These are phyloP conservation scores for Drosophila paramelanica DNA, from an alignment of 2,888 invertebrate species.

Conservation along the genomic window DNA sequence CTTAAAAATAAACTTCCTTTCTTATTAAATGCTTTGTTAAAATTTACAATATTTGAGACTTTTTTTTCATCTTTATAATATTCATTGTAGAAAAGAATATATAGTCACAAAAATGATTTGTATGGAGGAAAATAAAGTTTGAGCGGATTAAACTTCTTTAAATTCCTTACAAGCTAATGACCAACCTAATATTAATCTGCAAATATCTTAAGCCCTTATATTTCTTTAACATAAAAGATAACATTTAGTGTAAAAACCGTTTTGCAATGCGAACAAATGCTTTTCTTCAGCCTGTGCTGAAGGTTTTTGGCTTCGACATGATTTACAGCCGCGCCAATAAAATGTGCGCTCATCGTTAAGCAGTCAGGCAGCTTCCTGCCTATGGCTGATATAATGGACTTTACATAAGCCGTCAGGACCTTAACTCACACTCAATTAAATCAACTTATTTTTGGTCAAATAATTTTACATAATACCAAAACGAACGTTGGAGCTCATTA, in stretches of 20 bases:
- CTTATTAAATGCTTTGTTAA: no score
- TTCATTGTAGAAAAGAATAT: no score
- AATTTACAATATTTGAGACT: no score
- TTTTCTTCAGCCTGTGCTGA: neutral
- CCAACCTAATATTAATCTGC: neutral
- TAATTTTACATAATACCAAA: slow-evolving; percentile 73
- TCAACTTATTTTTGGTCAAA: slow-evolving; percentile 79
- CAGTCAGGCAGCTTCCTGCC: slow-evolving; percentile 43
- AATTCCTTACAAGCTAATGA: neutral
- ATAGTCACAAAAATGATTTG: no score
- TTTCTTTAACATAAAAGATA: slow-evolving; percentile 1
- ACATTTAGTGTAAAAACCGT: slow-evolving; percentile 1
- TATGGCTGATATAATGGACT: slow-evolving; percentile 32
- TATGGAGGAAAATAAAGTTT: no score
- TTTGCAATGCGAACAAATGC: neutral
- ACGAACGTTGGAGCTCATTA: slow-evolving; percentile 67
- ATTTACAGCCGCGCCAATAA: slow-evolving; percentile 46
- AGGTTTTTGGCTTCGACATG: slow-evolving; percentile 35
- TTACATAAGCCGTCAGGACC: slow-evolving; percentile 37
- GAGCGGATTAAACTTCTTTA: no score
- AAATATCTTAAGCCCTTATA: neutral
- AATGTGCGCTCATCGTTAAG: slow-evolving; percentile 46
- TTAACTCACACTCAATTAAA: slow-evolving; percentile 74
- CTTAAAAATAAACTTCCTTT: no score
- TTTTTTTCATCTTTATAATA: no score